Base-by-base conservation (phyloP, 1,140 invertebrate genomes). In the Drosophila lacteicornis region DNA sequence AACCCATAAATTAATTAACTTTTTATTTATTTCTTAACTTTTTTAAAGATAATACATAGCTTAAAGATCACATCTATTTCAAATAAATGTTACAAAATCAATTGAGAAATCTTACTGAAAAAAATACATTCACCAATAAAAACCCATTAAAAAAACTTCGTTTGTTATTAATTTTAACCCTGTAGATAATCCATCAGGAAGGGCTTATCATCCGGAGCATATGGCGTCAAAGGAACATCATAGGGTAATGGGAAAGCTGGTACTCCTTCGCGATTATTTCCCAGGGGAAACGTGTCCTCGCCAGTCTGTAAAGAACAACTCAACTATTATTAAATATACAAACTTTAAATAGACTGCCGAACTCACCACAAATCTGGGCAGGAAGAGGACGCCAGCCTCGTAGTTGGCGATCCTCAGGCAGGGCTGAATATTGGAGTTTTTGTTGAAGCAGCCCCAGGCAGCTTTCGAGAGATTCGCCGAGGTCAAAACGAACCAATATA, bases 381-480 rank as follows among this genome's bases (percentile, higher is more conserved):
- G 79, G 82, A 99, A 98, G 11, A 99, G 86, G 11, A 99, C 96
- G 1, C 98, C 98, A 25, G 96, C 96, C 94, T 99, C 98, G 91
- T 98, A 99, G 47, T 97, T 98, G 90, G 96, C 95, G 3, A 98
- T 96, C 71, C 96, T 95, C 49, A 97, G 93, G 68, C 95, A 95
- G 0, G 88, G 91, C 63, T 94, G 87, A 40, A 94, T 93, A 43
- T 93, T 93, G 49, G 94, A 94, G 66, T 94, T 94, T 80, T 96
- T 97, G 71, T 95, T 96, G 22, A 95, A 88, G 17, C 93, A 94
- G 62, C 98, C 98, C 98, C 98, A 99, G 1, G 98, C 98, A 17
- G 98, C 97, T 94, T 99, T 99, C 13, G 98, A 99, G 8, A 99
- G 92, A 94, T 99, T 99, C 0, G 97, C 97, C 80, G 97, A 99